These are phyloP conservation scores for Andrena cerasifolii DNA, from an alignment of 1,140 invertebrate genomes.

Conservation along the genomic window DNA sequence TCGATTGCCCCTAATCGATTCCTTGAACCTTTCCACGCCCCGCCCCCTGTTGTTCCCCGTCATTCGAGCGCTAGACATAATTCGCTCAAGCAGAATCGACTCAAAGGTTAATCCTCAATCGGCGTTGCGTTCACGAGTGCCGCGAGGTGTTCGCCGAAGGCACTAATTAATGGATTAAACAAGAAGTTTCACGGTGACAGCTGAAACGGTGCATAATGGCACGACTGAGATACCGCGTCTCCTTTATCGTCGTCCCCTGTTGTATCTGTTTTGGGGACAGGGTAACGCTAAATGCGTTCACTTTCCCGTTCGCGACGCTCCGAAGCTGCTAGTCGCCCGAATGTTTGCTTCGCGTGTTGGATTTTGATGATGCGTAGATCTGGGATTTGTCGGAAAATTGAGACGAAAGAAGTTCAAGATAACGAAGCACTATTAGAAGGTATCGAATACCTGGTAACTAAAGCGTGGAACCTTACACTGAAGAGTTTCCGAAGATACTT, in stretches of 20 bases:
- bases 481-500: too few species aligned
- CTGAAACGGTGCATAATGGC: neutral
- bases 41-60: neutral
- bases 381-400: too few species aligned
- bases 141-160: constrained; percentile 3
- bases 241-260: neutral
- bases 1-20: neutral
- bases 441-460: too few species aligned
- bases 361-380: too few species aligned
- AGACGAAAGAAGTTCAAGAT: too few species aligned
- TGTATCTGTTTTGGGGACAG: neutral
- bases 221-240: neutral
- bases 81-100: neutral
- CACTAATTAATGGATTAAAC: constrained; percentile 29
- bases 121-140: neutral
- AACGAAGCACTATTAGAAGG: too few species aligned
- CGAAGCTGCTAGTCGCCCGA: neutral
- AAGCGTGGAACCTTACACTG: too few species aligned
- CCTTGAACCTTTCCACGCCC: neutral
- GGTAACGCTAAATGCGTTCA: neutral
- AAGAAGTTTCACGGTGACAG: neutral
- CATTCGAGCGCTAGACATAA: constrained; percentile 3
- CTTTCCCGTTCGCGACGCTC: neutral
- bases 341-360: too few species aligned
- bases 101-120: neutral